Percentiles rank a stretch among this genome's conserved stretches.
phyloP scores from a whole-genome alignment of 2,888 invertebrate species.

The Pachymerium ferrugineum region DNA sequence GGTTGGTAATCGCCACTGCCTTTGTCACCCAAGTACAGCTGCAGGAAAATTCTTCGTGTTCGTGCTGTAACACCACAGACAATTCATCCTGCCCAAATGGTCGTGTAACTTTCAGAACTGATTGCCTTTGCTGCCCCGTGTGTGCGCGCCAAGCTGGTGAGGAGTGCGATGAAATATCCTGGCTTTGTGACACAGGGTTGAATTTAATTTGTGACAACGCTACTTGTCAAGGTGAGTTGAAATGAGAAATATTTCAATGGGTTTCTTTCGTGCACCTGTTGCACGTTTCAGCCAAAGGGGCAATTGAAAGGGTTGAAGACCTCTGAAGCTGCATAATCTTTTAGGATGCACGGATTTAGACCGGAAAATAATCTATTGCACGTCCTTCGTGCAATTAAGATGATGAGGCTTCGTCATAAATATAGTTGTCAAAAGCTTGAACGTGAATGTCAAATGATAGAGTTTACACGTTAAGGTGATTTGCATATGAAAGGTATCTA shows the following conservation, averaged over 20 bases:
- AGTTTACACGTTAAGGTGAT: slow-evolving; percentile 6
- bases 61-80: background rate
- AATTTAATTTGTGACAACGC: slow-evolving; percentile 16
- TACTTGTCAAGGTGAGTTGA: slow-evolving; percentile 30
- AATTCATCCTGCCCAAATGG: background rate
- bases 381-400: background rate
- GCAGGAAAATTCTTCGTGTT: background rate
- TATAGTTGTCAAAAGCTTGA: background rate
- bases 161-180: background rate
- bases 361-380: slow-evolving; percentile 13
- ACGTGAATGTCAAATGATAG: background rate
- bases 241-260: slow-evolving; percentile 8
- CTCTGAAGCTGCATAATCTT: background rate
- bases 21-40: background rate
- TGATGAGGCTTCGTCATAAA: no score
- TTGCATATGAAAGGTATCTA: slow-evolving; percentile 5
- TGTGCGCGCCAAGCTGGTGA: slow-evolving; percentile 28
- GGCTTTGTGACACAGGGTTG: slow-evolving; percentile 22
- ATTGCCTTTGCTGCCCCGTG: slow-evolving; percentile 30
- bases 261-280: slow-evolving; percentile 18
- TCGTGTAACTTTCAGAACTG: slow-evolving; percentile 20
- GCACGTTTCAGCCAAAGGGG: slow-evolving; percentile 27
- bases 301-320: slow-evolving; percentile 12
- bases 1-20: background rate
- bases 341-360: slow-evolving; percentile 9